Evolutionary conservation across 2,888 invertebrate genomes (phyloP).

Genomic region (Calameuta idolon): DNA sequence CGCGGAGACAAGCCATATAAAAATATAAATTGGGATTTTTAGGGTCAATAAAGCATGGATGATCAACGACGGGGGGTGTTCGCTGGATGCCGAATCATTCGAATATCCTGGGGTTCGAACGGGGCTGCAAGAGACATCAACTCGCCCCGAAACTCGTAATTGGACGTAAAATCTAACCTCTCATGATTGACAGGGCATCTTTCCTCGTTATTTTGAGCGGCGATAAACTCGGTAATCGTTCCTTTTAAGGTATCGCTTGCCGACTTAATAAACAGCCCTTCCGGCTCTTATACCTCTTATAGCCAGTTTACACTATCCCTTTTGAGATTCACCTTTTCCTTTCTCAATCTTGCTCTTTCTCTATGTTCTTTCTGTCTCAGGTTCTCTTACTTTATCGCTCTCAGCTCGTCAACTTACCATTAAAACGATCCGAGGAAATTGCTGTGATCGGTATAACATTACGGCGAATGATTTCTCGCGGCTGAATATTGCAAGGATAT

Average conservation of each 20-base stretch:
- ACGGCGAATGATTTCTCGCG: too few species aligned
- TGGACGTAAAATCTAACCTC: conserved; percentile 51
- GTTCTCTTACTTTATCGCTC: neutral
- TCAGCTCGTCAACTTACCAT: neutral
- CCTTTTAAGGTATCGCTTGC: conserved; percentile 19
- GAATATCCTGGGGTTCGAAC: neutral
- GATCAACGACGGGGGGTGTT: conserved; percentile 10
- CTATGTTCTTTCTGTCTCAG: neutral
- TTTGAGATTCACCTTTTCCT: neutral
- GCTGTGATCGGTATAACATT: too few species aligned
- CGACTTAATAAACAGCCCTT: conserved; percentile 11
- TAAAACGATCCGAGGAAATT: too few species aligned
- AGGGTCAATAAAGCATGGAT: conserved; percentile 35
- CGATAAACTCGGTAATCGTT: conserved; percentile 36
- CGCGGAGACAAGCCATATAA: conserved; percentile 15
- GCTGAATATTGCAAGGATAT: too few species aligned
- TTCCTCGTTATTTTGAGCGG: conserved; percentile 15
- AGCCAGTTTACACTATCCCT: neutral
- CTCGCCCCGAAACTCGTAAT: conserved; percentile 30
- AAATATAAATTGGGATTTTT: conserved; percentile 51
- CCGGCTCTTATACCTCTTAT: neutral
- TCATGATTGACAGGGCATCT: conserved; percentile 42
- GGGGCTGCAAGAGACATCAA: conserved; percentile 12
- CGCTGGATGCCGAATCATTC: neutral
- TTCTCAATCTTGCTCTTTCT: neutral